Conservation (phyloP, 2,113 vertebrate genomes). For the Antechinus stuartii region DNA sequence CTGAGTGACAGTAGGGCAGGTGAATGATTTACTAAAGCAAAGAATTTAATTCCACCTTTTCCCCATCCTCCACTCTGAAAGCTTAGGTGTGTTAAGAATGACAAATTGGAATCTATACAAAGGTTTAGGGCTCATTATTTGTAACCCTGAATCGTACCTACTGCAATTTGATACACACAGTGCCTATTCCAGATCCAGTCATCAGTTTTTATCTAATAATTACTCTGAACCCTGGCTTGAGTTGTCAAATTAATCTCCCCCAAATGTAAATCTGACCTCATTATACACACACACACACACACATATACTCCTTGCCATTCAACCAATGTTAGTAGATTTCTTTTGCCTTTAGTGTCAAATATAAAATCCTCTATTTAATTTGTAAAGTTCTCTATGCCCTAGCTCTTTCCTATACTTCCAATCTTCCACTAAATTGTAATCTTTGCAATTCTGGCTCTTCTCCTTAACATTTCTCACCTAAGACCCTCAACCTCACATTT, state of each 20-base stretch:
- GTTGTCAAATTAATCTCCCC: not conserved
- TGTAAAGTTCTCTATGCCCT: not conserved
- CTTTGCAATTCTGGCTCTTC: not conserved
- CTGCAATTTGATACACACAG: not conserved
- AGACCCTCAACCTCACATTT: not conserved
- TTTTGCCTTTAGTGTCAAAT: not conserved
- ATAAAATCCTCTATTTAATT: not conserved
- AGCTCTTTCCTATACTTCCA: not conserved
- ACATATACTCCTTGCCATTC: not conserved
- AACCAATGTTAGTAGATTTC: not conserved
- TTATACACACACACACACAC: not conserved
- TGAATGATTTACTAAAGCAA: slow-evolving; percentile 49
- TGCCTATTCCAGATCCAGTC: not conserved
- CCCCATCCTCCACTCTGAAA: not conserved
- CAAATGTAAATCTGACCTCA: not conserved
- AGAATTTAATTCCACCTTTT: not conserved
- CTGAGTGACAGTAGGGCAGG: slow-evolving; percentile 2
- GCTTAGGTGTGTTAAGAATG: not conserved
- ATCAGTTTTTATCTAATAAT: not conserved
- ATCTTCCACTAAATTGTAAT: not conserved
- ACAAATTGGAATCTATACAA: not conserved
- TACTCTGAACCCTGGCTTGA: not conserved
- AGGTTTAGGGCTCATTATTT: not conserved
- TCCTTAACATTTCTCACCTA: not conserved
- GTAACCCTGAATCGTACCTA: not conserved